Evolutionary conservation across 2,888 invertebrate species (phyloP).

Genomic region (Rhagonycha fulva): DNA sequence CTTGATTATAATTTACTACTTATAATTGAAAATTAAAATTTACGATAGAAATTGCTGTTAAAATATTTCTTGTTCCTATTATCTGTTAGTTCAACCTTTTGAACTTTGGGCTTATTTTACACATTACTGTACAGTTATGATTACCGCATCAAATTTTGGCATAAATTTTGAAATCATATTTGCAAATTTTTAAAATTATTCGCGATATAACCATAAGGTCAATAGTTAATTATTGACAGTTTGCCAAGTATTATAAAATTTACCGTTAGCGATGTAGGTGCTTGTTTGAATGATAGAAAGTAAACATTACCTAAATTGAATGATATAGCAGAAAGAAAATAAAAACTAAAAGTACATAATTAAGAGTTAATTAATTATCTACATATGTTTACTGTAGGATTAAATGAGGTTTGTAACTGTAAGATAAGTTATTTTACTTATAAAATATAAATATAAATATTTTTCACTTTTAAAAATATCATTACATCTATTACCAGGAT

Average conservation of each 20-base stretch:
- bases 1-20: no score
- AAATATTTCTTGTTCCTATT: no score
- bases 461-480: neutral
- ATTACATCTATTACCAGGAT: neutral
- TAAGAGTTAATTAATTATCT: neutral
- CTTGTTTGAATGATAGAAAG: neutral
- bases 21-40: no score
- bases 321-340: neutral
- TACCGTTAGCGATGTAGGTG: neutral
- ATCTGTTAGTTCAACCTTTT: neutral
- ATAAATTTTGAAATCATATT: neutral
- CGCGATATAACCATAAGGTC: neutral
- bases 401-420: neutral
- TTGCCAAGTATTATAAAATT: neutral
- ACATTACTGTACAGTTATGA: neutral
- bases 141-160: neutral
- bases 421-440: neutral
- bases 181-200: neutral
- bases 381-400: neutral
- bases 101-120: neutral
- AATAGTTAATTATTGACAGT: neutral
- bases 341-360: neutral
- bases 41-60: no score
- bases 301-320: neutral
- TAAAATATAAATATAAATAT: neutral